These are phyloP conservation scores for Drosophila pullipes DNA, from an alignment of 2,888 invertebrate genomes.

Conservation along the genomic window DNA sequence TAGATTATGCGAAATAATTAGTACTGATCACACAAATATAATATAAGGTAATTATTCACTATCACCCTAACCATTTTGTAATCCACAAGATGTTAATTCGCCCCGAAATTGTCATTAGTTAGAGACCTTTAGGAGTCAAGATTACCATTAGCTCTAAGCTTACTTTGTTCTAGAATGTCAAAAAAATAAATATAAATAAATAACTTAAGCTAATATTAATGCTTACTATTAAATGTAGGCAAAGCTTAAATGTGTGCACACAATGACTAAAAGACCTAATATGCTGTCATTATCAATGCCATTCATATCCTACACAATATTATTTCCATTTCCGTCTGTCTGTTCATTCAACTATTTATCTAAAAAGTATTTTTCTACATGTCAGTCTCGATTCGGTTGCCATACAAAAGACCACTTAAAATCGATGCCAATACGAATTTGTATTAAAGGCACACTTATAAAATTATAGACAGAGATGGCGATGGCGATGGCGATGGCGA, in stretches of 20 bases:
- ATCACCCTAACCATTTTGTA: background rate
- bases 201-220: background rate
- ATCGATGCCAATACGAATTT: conserved; percentile 45
- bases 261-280: background rate
- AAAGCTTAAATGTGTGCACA: conserved; percentile 1
- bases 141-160: background rate
- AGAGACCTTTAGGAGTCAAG: background rate
- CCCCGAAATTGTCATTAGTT: background rate
- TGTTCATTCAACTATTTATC: conserved; percentile 21
- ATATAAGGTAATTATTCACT: background rate
- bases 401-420: conserved; percentile 74
- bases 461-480: conserved; percentile 16
- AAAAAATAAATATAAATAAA: background rate
- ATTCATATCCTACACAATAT: conserved; percentile 51
- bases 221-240: background rate
- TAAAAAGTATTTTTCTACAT: conserved; percentile 26
- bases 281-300: conserved; percentile 26
- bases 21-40: background rate
- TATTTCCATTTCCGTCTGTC: conserved; percentile 9
- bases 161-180: background rate
- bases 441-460: conserved; percentile 50
- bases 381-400: conserved; percentile 50
- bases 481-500: background rate
- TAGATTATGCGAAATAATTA: background rate
- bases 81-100: background rate